A percentile compares a stretch with the other conserved stretches of the same genome.
These are phyloP conservation scores for Ammodytes marinus DNA, from an alignment of 2,113 vertebrate genomes.

Conservation along the genomic window DNA sequence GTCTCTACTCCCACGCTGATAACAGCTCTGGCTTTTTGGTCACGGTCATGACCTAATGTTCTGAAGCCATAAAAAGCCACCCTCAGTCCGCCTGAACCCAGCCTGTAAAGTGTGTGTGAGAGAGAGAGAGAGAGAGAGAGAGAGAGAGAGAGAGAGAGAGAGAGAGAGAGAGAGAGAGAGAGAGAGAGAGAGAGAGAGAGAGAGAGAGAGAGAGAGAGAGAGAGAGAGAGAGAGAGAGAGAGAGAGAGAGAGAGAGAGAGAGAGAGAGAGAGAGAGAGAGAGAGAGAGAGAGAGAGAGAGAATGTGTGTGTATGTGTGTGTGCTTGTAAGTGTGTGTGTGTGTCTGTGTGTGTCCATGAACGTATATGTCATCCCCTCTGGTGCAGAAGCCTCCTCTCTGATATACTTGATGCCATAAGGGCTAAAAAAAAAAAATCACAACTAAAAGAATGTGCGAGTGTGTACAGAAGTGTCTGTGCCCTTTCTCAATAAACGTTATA, in stretches of 20 bases:
- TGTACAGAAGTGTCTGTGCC: slow-evolving; percentile 18
- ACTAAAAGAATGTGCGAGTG: slow-evolving; percentile 28
- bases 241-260: no score
- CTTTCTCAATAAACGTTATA: slow-evolving; percentile 34
- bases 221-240: no score
- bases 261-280: no score
- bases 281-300: no score
- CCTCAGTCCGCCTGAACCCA: slow-evolving; percentile 50
- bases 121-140: no score
- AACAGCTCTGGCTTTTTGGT: slow-evolving; percentile 62
- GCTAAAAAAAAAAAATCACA: slow-evolving; percentile 33
- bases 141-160: no score
- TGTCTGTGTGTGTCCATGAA: slow-evolving; percentile 14
- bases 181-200: no score
- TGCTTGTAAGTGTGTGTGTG: slow-evolving; percentile 12
- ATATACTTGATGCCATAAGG: slow-evolving; percentile 67
- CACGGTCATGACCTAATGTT: slow-evolving; percentile 74
- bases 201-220: no score
- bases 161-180: no score
- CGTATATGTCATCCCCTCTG: slow-evolving; percentile 48
- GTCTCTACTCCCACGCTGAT: slow-evolving; percentile 53
- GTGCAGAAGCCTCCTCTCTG: slow-evolving; percentile 50
- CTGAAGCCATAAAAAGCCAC: slow-evolving; percentile 76
- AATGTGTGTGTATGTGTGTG: neutral
- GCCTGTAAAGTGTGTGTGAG: neutral